Evolutionary conservation across 2,797 vertebrate genomes (phyloP).

Genomic region (Mallotus villosus): DNA sequence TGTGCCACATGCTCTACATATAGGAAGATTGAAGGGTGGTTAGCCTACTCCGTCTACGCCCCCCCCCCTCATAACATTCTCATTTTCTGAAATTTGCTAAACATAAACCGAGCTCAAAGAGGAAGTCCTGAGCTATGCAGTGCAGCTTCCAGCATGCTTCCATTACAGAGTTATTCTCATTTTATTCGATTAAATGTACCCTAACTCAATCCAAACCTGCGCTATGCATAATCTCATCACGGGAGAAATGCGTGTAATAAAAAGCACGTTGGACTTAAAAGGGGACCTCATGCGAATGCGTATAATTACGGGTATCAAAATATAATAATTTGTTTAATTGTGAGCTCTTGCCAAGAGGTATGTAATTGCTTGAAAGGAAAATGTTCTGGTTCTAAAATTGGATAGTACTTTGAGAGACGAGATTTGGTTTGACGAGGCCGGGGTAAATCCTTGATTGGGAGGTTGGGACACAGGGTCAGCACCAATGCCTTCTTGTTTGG

Average conservation of each 20-base stretch:
- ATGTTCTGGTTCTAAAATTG: constrained; percentile 47
- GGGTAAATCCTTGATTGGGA: constrained; percentile 31
- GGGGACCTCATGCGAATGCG: constrained; percentile 66
- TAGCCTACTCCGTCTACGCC: constrained; percentile 28
- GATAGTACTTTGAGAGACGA: constrained; percentile 45
- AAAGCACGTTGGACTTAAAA: constrained; percentile 76
- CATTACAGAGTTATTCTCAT: constrained; percentile 67
- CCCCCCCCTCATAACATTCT: constrained; percentile 52
- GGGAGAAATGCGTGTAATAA: constrained; percentile 70
- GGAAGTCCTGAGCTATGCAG: constrained; percentile 43
- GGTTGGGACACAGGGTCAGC: constrained; percentile 49
- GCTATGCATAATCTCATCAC: constrained; percentile 72
- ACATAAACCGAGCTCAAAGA: constrained; percentile 61
- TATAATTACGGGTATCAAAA: constrained; percentile 76
- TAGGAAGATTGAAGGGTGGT: constrained; percentile 35
- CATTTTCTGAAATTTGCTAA: constrained; percentile 68
- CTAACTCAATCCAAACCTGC: constrained; percentile 66
- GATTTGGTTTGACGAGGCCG: constrained; percentile 42
- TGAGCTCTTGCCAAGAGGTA: constrained; percentile 69
- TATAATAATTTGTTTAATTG: constrained; percentile 77
- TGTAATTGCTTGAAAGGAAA: constrained; percentile 71
- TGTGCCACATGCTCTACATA: constrained; percentile 18
- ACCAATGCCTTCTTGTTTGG: constrained; percentile 51
- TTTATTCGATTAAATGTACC: constrained; percentile 74
- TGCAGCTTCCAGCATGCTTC: constrained; percentile 69